Conservation (phyloP, 1,140 invertebrate species). For the Hestina assimilis region DNA sequence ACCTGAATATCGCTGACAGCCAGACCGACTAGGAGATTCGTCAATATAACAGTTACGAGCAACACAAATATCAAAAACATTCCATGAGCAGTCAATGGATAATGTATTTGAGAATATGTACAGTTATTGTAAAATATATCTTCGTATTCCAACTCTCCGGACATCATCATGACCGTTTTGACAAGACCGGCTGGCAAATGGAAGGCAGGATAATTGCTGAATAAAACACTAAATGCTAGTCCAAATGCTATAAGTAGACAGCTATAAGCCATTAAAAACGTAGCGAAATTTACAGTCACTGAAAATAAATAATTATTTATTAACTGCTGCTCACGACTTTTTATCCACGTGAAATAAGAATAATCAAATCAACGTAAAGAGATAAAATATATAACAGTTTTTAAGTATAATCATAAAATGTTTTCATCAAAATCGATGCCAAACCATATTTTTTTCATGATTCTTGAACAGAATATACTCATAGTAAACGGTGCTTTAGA, state of each 20-base stretch:
- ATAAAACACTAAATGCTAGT: conserved; percentile 87
- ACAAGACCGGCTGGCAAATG: conserved; percentile 81
- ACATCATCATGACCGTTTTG: conserved; percentile 94
- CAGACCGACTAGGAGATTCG: conserved; percentile 90
- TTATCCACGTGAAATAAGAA: too few species aligned
- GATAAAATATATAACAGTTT: too few species aligned
- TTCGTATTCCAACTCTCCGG: conserved; percentile 91
- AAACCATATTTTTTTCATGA: too few species aligned
- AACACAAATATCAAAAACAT: conserved; percentile 89
- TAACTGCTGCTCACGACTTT: not conserved
- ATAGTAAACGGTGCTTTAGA: too few species aligned
- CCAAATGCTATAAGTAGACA: conserved; percentile 89
- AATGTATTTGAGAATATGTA: conserved; percentile 72
- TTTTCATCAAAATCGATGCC: too few species aligned
- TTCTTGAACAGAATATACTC: too few species aligned
- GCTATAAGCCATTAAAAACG: conserved; percentile 88
- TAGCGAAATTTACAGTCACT: conserved; percentile 90
- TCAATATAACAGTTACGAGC: conserved; percentile 90
- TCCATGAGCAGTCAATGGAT: conserved; percentile 85
- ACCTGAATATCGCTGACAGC: conserved; percentile 89
- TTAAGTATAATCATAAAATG: too few species aligned
- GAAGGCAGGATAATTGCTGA: conserved; percentile 87
- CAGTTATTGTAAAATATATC: conserved; percentile 86
- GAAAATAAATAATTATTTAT: conserved; percentile 28
- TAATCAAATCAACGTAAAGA: too few species aligned